phyloP scores from a whole-genome alignment of 1,140 invertebrate species.

The Doryteuthis pealeii region DNA sequence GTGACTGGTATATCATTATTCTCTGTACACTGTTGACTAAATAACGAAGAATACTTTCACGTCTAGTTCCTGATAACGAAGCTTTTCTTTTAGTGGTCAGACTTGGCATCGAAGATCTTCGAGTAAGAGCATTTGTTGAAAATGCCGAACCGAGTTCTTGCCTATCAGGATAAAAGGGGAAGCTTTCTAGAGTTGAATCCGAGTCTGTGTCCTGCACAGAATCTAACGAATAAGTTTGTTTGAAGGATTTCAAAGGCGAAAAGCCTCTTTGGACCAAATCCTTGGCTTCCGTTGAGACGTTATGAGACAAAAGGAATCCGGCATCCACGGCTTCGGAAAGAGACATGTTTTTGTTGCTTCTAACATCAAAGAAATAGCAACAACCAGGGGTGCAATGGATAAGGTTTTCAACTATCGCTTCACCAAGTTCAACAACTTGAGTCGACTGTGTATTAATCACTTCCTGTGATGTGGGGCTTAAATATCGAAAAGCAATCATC shows the following conservation, averaged over 20 bases:
- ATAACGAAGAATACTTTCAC: not conserved
- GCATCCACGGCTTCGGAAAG: not conserved
- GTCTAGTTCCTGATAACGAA: not conserved
- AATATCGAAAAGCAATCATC: conserved; percentile 27
- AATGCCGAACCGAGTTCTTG: too few species aligned
- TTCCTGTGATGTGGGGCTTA: conserved; percentile 24
- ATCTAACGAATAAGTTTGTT: too few species aligned
- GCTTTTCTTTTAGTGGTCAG: conserved; percentile 1
- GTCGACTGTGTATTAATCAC: conserved; percentile 64
- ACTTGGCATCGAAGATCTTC: not conserved
- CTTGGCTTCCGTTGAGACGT: not conserved
- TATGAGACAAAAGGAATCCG: not conserved
- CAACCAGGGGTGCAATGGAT: not conserved
- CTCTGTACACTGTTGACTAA: not conserved
- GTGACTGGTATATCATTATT: conserved; percentile 62
- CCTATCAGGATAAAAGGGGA: too few species aligned
- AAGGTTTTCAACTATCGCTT: not conserved
- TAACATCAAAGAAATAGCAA: not conserved
- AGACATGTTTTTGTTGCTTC: not conserved
- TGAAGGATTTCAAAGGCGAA: too few species aligned
- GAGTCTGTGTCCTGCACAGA: too few species aligned
- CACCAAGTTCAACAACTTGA: not conserved
- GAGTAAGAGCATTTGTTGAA: too few species aligned
- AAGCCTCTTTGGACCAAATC: too few species aligned
- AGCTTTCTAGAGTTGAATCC: too few species aligned